Evolutionary conservation across 2,888 invertebrate genomes (phyloP).

Genomic region (Dorcus parallelipipedus): DNA sequence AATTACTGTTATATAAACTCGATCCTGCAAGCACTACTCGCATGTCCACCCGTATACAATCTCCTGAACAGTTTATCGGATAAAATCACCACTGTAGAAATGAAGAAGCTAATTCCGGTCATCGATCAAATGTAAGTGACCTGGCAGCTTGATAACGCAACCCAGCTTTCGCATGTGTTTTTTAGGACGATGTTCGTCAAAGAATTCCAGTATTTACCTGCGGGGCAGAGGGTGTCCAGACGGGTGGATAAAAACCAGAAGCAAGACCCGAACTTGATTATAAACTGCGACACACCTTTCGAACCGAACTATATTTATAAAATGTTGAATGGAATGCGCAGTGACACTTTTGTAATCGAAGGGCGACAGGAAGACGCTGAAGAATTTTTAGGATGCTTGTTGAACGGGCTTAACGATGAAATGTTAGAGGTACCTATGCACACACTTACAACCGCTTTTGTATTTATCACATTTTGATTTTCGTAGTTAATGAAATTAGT

Average conservation of each 20-base stretch:
- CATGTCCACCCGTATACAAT: slow-evolving; percentile 94
- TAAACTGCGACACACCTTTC: slow-evolving; percentile 74
- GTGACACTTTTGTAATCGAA: slow-evolving; percentile 70
- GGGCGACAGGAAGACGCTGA: slow-evolving; percentile 97
- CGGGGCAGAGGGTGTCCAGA: slow-evolving; percentile 48
- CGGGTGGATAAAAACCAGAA: slow-evolving; percentile 52
- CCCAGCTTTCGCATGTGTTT: slow-evolving; percentile 4
- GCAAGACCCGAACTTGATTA: slow-evolving; percentile 45
- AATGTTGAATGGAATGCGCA: slow-evolving; percentile 73
- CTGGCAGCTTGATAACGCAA: not conserved
- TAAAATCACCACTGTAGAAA: slow-evolving; percentile 52
- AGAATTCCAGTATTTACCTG: slow-evolving; percentile 70
- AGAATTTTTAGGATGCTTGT: slow-evolving; percentile 88
- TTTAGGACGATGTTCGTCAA: slow-evolving; percentile 71
- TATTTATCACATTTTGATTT: slow-evolving; percentile 5
- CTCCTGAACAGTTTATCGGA: slow-evolving; percentile 76
- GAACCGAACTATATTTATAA: slow-evolving; percentile 87
- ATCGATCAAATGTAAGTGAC: slow-evolving; percentile 86
- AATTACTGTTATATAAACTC: slow-evolving; percentile 98
- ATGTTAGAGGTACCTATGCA: slow-evolving; percentile 74
- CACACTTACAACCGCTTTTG: slow-evolving; percentile 14
- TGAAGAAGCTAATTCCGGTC: slow-evolving; percentile 68
- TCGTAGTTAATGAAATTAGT: slow-evolving; percentile 55
- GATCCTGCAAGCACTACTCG: slow-evolving; percentile 87
- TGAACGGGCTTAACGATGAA: slow-evolving; percentile 95